phyloP scores from a whole-genome alignment of 2,113 vertebrate genomes.

The human (Homo sapiens) region GRCh38 chr3:183316001-183316500 shows the following conservation, averaged over 20 bases:
- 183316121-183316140: neutral
- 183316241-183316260: neutral
- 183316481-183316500: no score
- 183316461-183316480: no score
- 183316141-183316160: neutral
- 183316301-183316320: no score
- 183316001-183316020: neutral
- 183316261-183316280: neutral
- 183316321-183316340: no score
- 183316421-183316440: no score
- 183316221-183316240: neutral
- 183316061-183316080: neutral
- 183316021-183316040: fast-evolving
- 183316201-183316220: neutral
- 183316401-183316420: no score
- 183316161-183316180: neutral
- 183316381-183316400: no score
- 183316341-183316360: no score
- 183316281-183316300: neutral
- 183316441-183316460: no score
- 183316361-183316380: no score
- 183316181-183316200: neutral
- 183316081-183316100: neutral
- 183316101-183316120: neutral
- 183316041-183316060: neutral